Conservation (phyloP, 2,797 vertebrate species). For the Muscicapa comitata region DNA sequence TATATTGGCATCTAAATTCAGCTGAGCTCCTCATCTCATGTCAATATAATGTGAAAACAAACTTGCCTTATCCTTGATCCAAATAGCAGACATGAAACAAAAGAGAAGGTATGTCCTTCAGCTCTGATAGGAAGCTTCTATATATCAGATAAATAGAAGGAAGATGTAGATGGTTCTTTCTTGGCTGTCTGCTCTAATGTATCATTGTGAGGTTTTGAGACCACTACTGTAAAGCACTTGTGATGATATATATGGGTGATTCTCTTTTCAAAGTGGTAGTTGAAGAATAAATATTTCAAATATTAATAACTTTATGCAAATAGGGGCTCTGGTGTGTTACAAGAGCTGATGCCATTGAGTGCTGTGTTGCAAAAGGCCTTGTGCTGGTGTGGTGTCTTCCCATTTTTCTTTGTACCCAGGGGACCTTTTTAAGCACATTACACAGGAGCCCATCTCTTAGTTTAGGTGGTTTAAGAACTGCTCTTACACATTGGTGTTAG, state of each 20-base stretch:
- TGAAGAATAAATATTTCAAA: not conserved
- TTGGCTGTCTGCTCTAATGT: not conserved
- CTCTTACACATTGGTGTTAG: accelerated
- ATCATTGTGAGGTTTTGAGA: not conserved
- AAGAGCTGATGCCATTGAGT: not conserved
- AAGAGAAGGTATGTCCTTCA: not conserved
- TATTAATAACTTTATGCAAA: not conserved
- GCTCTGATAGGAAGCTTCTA: not conserved
- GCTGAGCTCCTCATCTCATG: not conserved
- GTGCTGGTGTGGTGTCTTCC: not conserved
- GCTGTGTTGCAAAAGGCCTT: accelerated
- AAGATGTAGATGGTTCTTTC: not conserved
- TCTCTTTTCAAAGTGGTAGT: not conserved
- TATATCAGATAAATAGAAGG: not conserved
- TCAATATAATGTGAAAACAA: not conserved
- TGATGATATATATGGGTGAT: not conserved
- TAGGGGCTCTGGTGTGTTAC: not conserved
- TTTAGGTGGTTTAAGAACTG: not conserved
- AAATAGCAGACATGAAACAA: not conserved
- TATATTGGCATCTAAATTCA: not conserved
- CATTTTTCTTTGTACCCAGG: not conserved
- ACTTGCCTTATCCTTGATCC: not conserved
- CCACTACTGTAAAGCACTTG: accelerated
- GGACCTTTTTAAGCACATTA: accelerated
- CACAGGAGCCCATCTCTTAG: not conserved